Conservation (phyloP, 2,113 vertebrate genomes). For the chimpanzee (Pan troglodytes) region DNA sequence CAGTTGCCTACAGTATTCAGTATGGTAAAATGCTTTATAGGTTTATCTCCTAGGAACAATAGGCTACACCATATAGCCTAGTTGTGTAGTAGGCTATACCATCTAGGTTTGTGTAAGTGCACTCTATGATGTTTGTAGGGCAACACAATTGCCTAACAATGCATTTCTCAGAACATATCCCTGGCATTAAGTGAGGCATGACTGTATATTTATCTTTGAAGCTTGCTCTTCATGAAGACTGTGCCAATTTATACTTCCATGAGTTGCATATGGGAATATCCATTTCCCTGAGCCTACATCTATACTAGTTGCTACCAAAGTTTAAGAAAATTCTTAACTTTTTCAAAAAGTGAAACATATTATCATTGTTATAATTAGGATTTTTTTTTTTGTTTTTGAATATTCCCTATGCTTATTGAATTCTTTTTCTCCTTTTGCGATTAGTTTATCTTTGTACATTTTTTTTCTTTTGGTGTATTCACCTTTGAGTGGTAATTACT, state of each 20-base stretch:
- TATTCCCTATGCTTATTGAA: not conserved
- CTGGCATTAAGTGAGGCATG: not conserved
- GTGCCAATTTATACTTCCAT: not conserved
- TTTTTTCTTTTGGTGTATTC: slow-evolving; percentile 4
- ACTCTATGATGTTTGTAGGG: not conserved
- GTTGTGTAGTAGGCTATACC: not conserved
- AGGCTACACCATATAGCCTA: not conserved
- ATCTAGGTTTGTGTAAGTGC: not conserved
- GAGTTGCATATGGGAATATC: not conserved
- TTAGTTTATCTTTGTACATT: not conserved
- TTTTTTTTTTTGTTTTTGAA: slow-evolving; percentile 14
- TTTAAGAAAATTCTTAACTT: not conserved
- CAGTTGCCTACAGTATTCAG: not conserved
- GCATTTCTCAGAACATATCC: not conserved
- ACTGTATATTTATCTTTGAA: not conserved
- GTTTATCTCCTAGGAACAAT: not conserved
- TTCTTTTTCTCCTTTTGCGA: not conserved
- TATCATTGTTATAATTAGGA: not conserved
- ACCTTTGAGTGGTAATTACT: not conserved
- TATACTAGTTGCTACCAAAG: not conserved
- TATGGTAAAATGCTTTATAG: not conserved
- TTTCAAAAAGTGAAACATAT: not conserved
- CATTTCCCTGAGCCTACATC: not conserved
- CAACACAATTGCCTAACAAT: not conserved
- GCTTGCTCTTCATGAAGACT: not conserved